Base-by-base conservation (phyloP, 2,113 vertebrate genomes). In the Epinephelus fuscoguttatus region DNA sequence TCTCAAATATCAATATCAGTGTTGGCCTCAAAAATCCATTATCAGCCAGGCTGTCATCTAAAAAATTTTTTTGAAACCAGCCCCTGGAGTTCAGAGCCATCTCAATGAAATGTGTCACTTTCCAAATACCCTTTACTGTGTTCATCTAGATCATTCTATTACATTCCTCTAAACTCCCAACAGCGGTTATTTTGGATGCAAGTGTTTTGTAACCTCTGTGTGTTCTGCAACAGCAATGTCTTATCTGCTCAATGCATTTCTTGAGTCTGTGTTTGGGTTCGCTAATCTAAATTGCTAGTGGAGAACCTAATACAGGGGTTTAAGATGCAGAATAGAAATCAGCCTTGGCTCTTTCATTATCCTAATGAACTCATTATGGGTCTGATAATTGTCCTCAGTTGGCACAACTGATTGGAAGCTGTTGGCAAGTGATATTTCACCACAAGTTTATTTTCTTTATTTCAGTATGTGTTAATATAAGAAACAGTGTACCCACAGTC, bases 361-460 rank as follows among this genome's bases (percentile, higher is more conserved):
- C 82, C 78, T 92, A 91, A 93, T 92, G 88, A 88, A 91, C 75
- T 93, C 90, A 91, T 93, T 95, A 92, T 89, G 85, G 82, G 49
- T 87, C 75, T 84, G 86, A 88, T 87, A 89, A 92, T 92, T 86
- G 85, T 90, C 78, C 78, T 90, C 80, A 77, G 69, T 88, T 88
- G 75, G 75, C 82, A 75, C 81, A 86, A 85, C 80, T 56, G 85
- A 87, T 87, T 87, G 83, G 82, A 88, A 85, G 82, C 70, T 67
- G 82, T 85, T 85, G 81, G 70, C 70, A 72, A 85, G 59, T 70
- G 70, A 86, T 90, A 86, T 86, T 88, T 88, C 45, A 56, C 53
- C 23, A 71, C 59, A 53, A 59, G 49, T 91, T 89, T 78, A 45
- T 89, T 87, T 85, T 70, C 40, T 72, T 5, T 74, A 47, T 80